Evolutionary conservation across 2,113 vertebrate species (phyloP), one percentile per base, ranked within the genome.

Genomic region (Euleptes europaea): DNA sequence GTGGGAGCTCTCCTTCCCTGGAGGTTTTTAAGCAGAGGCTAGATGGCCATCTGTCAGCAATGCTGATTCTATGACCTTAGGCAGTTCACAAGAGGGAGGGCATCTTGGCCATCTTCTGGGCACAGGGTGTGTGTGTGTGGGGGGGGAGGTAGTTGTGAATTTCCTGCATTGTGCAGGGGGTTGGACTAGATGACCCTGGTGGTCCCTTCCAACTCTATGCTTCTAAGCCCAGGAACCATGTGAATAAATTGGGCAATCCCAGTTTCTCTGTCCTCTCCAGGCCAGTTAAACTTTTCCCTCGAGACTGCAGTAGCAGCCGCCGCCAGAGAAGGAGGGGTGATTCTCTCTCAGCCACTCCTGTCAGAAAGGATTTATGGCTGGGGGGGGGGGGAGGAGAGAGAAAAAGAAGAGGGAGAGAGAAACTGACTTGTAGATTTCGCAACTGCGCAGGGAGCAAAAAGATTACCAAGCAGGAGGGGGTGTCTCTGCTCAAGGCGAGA

Each of bases 291-390:
- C 66, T 3, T 71, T 71, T 19, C 19, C 3, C 67, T 44, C 17
- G 12, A 78, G 49, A 6, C 83, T 54, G 75, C 33, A 21, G 82
- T 33, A 23, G 60, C 0, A 8, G 78, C 67, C 10, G 69, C 51
- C 4, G 82, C 70, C 42, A 13, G 49, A 60, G 84, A 84, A 40
- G 90, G 35, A 81, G 75, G 86, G 57, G 71, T 77, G 14, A 57
- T 7, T 54, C 2, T 78, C 21, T 83, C 73, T 80, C 82, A n/a
- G 90, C 92, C 51, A 28, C n/a, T 77, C 42, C 91, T 80, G 93
- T 84, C 94, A 88, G 0, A 85, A 90, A 85, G 93, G 90, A 93
- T 93, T 93, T 91, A 91, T 0, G 88, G 5, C 90, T 92, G n/a
- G 85, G 65, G 83, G 84, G 86, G 4, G 7, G 66, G 14, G 2